Evolutionary conservation across 2,113 vertebrate species (phyloP).

Genomic region (Gopherus evgoodei): DNA sequence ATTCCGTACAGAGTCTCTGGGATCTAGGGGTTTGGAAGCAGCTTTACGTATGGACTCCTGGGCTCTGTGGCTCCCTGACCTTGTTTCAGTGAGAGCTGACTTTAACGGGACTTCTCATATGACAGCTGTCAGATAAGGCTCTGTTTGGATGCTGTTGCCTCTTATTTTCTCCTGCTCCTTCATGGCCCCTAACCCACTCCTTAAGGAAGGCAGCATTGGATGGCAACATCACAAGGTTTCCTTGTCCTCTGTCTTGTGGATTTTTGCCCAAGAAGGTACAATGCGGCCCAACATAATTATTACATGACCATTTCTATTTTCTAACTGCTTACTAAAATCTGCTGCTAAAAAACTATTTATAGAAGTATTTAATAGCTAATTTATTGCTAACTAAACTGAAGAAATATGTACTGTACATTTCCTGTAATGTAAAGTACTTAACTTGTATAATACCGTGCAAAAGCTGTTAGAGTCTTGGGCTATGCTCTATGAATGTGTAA

Average conservation of each 20-base stretch:
- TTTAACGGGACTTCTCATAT: not conserved
- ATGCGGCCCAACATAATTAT: not conserved
- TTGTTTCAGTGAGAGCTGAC: not conserved
- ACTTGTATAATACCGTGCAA: accelerated
- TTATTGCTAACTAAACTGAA: not conserved
- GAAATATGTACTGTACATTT: accelerated
- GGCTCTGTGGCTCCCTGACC: not conserved
- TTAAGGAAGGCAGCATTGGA: not conserved
- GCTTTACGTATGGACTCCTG: not conserved
- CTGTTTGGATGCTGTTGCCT: not conserved
- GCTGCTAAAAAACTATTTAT: not conserved
- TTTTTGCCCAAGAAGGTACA: not conserved
- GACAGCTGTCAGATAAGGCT: not conserved
- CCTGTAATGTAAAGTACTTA: not conserved
- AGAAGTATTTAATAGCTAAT: not conserved
- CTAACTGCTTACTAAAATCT: not conserved
- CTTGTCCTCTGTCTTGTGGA: not conserved
- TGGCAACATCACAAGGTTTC: not conserved
- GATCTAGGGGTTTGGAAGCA: not conserved
- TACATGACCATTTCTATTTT: not conserved
- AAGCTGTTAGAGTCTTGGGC: accelerated
- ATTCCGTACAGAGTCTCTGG: not conserved
- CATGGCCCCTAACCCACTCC: not conserved
- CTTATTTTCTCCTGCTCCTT: not conserved
- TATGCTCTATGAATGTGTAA: accelerated